Conservation (phyloP, 2,888 invertebrate species). For the Brassicogethes aeneus region DNA sequence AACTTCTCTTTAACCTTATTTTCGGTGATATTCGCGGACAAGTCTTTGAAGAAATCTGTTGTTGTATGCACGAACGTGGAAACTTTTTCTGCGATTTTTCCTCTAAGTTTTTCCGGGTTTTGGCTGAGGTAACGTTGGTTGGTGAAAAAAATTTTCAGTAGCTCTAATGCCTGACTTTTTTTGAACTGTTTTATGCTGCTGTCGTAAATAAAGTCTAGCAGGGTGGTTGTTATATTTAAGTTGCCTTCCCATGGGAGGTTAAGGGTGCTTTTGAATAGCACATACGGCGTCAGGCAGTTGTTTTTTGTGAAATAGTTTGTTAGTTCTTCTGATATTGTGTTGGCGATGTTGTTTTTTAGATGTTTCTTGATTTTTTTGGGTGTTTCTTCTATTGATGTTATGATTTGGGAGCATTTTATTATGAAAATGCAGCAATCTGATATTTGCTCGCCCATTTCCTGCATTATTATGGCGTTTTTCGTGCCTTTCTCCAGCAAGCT, state of each 20-base stretch:
- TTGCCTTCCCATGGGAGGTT: slow-evolving; percentile 58
- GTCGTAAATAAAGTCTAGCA: slow-evolving; percentile 53
- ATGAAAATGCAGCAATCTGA: slow-evolving; percentile 56
- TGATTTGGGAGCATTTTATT: slow-evolving; percentile 51
- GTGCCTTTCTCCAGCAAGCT: slow-evolving; percentile 55
- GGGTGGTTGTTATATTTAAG: slow-evolving; percentile 48
- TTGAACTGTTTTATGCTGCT: slow-evolving; percentile 54
- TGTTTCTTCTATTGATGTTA: slow-evolving; percentile 36
- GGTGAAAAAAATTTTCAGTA: slow-evolving; percentile 55
- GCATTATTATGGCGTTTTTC: slow-evolving; percentile 52
- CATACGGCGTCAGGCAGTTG: slow-evolving; percentile 54
- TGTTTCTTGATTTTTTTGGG: slow-evolving; percentile 36
- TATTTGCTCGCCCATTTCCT: slow-evolving; percentile 57
- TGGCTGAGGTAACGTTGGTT: slow-evolving; percentile 44
- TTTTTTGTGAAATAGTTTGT: slow-evolving; percentile 54
- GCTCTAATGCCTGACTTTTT: slow-evolving; percentile 57
- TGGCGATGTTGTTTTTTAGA: slow-evolving; percentile 37
- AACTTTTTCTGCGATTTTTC: slow-evolving; percentile 41
- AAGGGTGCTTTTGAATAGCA: slow-evolving; percentile 56
- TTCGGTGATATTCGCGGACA: slow-evolving; percentile 31
- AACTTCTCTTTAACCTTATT: slow-evolving; percentile 50
- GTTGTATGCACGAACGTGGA: slow-evolving; percentile 41
- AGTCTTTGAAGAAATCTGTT: slow-evolving; percentile 35
- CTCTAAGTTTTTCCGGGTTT: slow-evolving; percentile 29
- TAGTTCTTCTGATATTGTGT: slow-evolving; percentile 47